Percentiles rank a stretch among this genome's conserved stretches.
These are phyloP conservation scores for Sericinus montela DNA, from an alignment of 2,888 invertebrate species.

Conservation along the genomic window DNA sequence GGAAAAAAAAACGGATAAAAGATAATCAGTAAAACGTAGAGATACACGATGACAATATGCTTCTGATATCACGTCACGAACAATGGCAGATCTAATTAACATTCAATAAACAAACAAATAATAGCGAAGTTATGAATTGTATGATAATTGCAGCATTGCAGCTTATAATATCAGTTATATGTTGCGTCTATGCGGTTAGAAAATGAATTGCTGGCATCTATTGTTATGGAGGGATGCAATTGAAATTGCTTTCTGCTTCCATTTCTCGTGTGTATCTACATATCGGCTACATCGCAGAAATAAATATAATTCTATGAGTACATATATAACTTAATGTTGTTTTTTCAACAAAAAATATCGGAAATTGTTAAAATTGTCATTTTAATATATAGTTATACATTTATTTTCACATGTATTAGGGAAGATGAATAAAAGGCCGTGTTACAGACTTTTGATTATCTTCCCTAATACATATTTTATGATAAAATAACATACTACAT, in stretches of 20 bases:
- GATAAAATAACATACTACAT: too few species aligned
- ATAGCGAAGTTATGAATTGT: slow-evolving; percentile 3
- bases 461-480: too few species aligned
- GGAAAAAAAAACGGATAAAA: background rate
- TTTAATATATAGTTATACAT: too few species aligned
- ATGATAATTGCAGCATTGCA: slow-evolving; percentile 9
- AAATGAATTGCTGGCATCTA: slow-evolving; percentile 5
- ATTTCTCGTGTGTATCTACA: background rate
- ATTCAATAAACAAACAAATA: slow-evolving; percentile 10
- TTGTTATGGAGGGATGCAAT: slow-evolving; percentile 2
- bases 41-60: background rate
- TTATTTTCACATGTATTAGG: too few species aligned
- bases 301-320: too few species aligned
- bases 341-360: too few species aligned
- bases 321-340: too few species aligned
- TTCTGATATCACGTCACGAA: background rate
- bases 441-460: too few species aligned
- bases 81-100: slow-evolving; percentile 10
- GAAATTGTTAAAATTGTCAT: too few species aligned
- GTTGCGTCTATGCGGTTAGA: background rate
- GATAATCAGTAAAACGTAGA: background rate
- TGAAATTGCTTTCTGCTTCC: background rate
- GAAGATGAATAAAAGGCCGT: too few species aligned
- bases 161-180: background rate
- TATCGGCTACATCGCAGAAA: too few species aligned